A percentile compares a stretch with the other conserved stretches of the same genome.
Conservation (phyloP, 2,888 invertebrate species). For the Pogonocherus hispidulus region DNA sequence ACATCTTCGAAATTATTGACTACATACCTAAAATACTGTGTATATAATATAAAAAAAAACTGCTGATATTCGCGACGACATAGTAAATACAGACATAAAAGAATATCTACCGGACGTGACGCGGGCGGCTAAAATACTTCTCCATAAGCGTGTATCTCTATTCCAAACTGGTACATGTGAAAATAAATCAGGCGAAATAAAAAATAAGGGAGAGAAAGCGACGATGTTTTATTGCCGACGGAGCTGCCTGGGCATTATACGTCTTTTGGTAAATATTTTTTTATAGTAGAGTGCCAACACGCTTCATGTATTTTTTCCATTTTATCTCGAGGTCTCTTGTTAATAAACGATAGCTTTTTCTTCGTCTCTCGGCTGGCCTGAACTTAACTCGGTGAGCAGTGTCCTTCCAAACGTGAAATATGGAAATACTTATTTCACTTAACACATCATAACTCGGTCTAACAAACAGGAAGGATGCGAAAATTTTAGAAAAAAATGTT, state of each 20-base stretch:
- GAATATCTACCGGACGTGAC: not conserved
- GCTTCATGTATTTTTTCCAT: slow-evolving; percentile 15
- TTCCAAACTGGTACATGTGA: not conserved
- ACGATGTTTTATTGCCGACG: slow-evolving; percentile 19
- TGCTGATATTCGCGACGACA: no score
- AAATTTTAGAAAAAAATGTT: no score
- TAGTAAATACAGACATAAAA: not conserved
- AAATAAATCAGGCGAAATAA: slow-evolving; percentile 19
- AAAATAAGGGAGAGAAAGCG: slow-evolving; percentile 3
- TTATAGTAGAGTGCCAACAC: slow-evolving; percentile 13
- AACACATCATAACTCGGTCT: no score
- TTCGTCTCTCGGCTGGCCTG: no score
- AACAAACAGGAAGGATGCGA: no score
- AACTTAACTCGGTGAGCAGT: no score
- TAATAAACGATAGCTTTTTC: slow-evolving; percentile 5
- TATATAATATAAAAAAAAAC: no score
- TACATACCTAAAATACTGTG: no score
- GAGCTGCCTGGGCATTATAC: slow-evolving; percentile 12
- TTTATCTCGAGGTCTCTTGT: slow-evolving; percentile 18
- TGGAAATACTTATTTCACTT: no score
- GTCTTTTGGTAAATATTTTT: slow-evolving; percentile 27
- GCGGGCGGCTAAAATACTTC: not conserved
- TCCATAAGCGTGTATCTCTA: not conserved
- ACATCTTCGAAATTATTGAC: no score
- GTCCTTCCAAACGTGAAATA: no score